Base-by-base conservation (phyloP, 2,888 invertebrate species). In the Andrena minutula region DNA sequence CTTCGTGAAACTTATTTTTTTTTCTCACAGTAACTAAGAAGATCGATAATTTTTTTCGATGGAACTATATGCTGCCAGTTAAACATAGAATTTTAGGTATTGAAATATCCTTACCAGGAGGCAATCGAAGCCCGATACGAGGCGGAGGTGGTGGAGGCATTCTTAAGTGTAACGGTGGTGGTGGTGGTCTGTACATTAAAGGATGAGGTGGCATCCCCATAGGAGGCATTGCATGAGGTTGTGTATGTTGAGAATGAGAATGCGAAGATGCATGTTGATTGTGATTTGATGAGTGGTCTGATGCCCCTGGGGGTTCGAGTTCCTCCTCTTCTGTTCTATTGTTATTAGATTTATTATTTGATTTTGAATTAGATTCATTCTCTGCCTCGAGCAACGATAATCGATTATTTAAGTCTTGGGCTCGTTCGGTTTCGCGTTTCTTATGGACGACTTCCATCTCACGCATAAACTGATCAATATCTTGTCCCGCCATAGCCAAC, bases 381-480 rank as follows among this genome's bases (percentile, higher is more conserved):
- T 93, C 93, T 6, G 91, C 86, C 32, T 93, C 92, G 7, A 93
- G 86, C 64, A 94, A 84, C 0, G 93, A 93, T 26, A 93, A 94
- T 92, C 96, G 94, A 0, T 95, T 95, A 89, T 94, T 95, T 66
- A 96, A 94, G 91, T 96, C 96, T 23, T 95, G 95, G 0, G 95
- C 95, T 86, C 96, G 94, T 88, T 96, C 96, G n/a, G 95, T 94
- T 91, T 96, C 97, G 82, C 96, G 95, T 92, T 97, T 97, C 91
- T 96, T 96, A 87, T 97, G 97, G 0, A 97, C 97, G 82, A 96
- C 97, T 94, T 98, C 98, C 97, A 97, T 98, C 95, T 98, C 98
- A 91, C 97, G 97, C 97, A 98, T 98, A 89, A 98, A 98, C 84
- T 97, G 97, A 89, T 98, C 98, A 26, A 98, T 97, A 91, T 98